Percentiles rank a stretch among this genome's conserved stretches.
Evolutionary conservation across 2,888 invertebrate species (phyloP).

Genomic region (Merodon equestris): DNA sequence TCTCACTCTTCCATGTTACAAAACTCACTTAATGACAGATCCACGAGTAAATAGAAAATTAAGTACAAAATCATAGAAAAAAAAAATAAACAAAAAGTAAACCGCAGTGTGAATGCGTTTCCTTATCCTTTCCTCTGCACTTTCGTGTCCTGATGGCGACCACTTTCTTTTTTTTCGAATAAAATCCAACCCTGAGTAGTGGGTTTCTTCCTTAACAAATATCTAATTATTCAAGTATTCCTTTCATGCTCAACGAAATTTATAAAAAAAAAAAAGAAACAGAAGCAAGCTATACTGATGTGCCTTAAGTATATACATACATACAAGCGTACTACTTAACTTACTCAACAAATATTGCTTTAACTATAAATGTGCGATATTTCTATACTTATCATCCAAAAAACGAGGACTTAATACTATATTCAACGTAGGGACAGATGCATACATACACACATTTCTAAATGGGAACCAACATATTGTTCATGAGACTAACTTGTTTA

Average conservation of each 20-base stretch:
- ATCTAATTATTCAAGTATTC: not conserved
- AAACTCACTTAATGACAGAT: not conserved
- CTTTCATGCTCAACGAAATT: constrained; percentile 46
- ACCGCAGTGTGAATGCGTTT: no score
- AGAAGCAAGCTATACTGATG: constrained; percentile 66
- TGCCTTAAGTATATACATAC: constrained; percentile 49
- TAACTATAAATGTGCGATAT: no score
- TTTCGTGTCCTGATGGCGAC: no score
- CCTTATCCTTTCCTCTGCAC: no score
- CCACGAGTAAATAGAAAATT: constrained; percentile 8
- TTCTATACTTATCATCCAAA: no score
- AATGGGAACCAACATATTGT: constrained; percentile 68
- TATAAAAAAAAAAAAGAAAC: constrained; percentile 26
- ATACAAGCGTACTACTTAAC: no score
- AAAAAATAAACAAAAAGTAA: constrained; percentile 4
- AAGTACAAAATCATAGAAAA: constrained; percentile 6
- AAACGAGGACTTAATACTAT: no score
- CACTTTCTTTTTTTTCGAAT: no score
- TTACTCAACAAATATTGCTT: no score
- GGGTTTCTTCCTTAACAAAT: no score
- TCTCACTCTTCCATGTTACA: no score
- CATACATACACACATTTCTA: constrained; percentile 45
- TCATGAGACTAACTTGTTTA: constrained; percentile 65
- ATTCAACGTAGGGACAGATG: not conserved
- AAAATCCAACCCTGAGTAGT: no score